These are phyloP conservation scores for Oncorhynchus tshawytscha DNA, from an alignment of 2,113 vertebrate genomes.

Conservation along the genomic window DNA sequence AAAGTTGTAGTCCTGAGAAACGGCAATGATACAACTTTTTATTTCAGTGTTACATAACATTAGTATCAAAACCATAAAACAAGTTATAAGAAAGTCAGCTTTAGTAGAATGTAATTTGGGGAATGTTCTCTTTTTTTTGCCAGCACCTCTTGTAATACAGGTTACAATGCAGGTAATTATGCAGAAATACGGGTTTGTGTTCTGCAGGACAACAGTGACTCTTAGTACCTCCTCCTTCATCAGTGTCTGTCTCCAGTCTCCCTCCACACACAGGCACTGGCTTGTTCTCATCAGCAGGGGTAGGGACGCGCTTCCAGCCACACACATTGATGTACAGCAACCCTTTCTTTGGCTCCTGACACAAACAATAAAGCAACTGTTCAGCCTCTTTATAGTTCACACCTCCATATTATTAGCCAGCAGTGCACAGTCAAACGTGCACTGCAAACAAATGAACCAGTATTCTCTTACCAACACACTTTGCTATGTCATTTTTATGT, in stretches of 20 bases:
- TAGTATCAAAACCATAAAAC: too few species aligned
- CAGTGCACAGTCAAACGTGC: neutral
- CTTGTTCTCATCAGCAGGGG: slow-evolving; percentile 60
- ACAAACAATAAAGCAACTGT: slow-evolving; percentile 39
- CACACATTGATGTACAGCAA: slow-evolving; percentile 85
- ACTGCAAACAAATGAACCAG: neutral
- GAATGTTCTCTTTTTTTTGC: too few species aligned
- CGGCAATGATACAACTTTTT: too few species aligned
- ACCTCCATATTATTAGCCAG: slow-evolving; percentile 1
- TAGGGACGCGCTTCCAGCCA: slow-evolving; percentile 80
- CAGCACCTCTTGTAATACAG: too few species aligned
- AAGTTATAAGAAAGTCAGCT: too few species aligned
- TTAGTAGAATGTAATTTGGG: too few species aligned
- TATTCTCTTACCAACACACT: neutral
- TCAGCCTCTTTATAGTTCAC: slow-evolving; percentile 16
- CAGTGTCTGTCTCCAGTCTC: slow-evolving; percentile 62
- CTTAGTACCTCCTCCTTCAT: slow-evolving; percentile 39
- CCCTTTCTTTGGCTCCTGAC: slow-evolving; percentile 68
- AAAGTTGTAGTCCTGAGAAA: too few species aligned
- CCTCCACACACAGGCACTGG: slow-evolving; percentile 76
- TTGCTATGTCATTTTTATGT: neutral
- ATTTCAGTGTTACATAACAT: too few species aligned
- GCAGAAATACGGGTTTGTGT: neutral
- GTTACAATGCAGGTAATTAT: too few species aligned
- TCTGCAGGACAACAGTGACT: neutral